A percentile compares a stretch with the other conserved stretches of the same genome.
Evolutionary conservation across 2,888 invertebrate species (phyloP).

Genomic region (Fragum fragum): DNA sequence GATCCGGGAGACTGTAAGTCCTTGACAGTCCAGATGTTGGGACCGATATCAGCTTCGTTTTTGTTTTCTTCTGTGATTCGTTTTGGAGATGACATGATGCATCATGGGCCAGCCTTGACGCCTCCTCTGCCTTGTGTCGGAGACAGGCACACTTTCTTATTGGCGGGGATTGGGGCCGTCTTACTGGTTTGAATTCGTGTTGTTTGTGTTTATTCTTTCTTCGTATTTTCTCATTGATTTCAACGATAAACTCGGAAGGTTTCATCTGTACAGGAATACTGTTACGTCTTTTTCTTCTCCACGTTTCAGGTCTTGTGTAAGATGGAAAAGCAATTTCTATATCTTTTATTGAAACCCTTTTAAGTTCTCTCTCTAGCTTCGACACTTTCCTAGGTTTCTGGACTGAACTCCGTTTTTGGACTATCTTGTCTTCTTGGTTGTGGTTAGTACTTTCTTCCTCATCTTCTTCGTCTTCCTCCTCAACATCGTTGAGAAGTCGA

Average conservation of each 20-base stretch:
- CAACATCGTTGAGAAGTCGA: constrained; percentile 27
- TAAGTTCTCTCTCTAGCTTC: constrained; percentile 40
- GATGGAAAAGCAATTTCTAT: constrained; percentile 23
- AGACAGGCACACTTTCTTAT: constrained; percentile 20
- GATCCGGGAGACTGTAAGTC: constrained; percentile 54
- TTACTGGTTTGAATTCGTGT: not conserved
- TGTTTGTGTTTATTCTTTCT: constrained; percentile 36
- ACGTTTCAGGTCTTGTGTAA: not conserved
- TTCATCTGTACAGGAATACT: constrained; percentile 50
- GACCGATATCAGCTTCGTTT: constrained; percentile 53
- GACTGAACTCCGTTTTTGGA: not conserved
- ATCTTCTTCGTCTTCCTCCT: constrained; percentile 19
- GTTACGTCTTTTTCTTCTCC: constrained; percentile 43
- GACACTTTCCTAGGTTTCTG: not conserved
- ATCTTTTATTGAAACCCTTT: constrained; percentile 44
- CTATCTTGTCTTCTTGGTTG: not conserved
- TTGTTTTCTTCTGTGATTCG: constrained; percentile 36
- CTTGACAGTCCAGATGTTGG: constrained; percentile 51
- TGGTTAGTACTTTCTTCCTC: constrained; percentile 5
- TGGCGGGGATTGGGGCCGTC: constrained; percentile 35
- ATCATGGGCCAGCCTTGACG: not conserved
- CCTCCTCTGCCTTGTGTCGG: constrained; percentile 12
- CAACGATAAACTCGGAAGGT: constrained; percentile 55
- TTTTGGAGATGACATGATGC: constrained; percentile 45
- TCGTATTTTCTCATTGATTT: constrained; percentile 52